Evolutionary conservation across 1,140 invertebrate genomes (phyloP), one percentile per base, ranked within the genome.

Genomic region (Ladona fulva): DNA sequence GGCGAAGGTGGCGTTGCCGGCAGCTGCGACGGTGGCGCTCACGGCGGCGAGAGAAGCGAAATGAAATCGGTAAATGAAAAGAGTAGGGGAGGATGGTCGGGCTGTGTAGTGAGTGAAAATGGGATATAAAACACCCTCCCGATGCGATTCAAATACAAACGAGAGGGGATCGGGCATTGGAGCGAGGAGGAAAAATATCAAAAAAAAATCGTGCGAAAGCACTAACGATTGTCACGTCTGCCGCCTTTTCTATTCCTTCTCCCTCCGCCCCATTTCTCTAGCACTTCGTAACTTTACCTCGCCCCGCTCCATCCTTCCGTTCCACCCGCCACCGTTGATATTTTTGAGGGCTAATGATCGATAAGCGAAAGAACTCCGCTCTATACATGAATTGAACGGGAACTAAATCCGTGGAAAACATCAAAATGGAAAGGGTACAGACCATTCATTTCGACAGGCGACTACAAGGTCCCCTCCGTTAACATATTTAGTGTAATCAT

Each of bases 61-160:
- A 66, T 12, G 52, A 66, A 66, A 66, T 66, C 52, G 52, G 52
- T 66, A 66, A 66, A 66, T 66, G 52, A 66, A 66, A 66, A 66
- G n/a, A 22, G 52, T 16, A 22, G 52, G 52, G 52, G 52, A 66
- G 52, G 52, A 66, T 5, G 52, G 52, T 16, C 52, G 52, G 52
- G 52, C 52, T 19, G 52, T 16, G 29, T 37, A 37, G 29, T 19
- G n/a, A 22, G 52, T 66, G 52, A 66, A 22, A 66, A 66, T 66
- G 52, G 52, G 52, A 22, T 6, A 66, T 66, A 66, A 66, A 66
- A 66, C 52, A 66, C 52, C 14, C 52, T 19, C 52, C n/a, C 52
- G 52, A 66, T 66, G 52, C 52, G n/a, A 66, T 66, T 66, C 52
- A 66, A 66, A 66, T 19, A 66, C 52, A 16, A 66, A 66, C 14